phyloP scores from a whole-genome alignment of 2,113 vertebrate genomes.

The Trochalopteron elliotii region DNA sequence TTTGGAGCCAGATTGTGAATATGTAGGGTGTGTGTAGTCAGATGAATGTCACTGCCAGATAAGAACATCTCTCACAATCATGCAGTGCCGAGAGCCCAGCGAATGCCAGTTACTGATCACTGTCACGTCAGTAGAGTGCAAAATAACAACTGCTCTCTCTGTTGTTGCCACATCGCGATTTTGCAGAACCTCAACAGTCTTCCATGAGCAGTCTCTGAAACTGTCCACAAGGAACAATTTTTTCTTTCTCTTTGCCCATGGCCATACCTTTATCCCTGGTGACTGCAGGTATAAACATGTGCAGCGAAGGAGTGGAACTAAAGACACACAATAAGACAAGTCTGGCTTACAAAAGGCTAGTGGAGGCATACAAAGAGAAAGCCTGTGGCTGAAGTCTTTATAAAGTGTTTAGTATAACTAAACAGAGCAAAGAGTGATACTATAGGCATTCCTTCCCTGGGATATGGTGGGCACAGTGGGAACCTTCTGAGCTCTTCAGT shows the following conservation, averaged over 20 bases:
- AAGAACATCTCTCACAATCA: neutral
- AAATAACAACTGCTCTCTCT: neutral
- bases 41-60: conserved; percentile 16
- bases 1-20: conserved; percentile 5
- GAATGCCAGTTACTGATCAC: neutral
- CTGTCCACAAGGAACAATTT: neutral
- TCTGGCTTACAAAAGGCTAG: neutral
- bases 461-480: neutral
- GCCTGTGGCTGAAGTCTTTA: neutral
- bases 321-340: neutral
- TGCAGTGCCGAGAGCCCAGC: neutral
- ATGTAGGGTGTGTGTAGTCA: conserved; percentile 21
- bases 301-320: neutral
- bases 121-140: neutral
- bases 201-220: neutral
- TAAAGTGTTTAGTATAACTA: neutral
- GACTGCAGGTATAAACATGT: neutral
- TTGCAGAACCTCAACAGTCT: neutral
- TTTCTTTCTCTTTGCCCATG: neutral
- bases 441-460: neutral
- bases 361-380: neutral
- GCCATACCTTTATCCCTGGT: neutral
- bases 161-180: neutral
- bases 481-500: neutral
- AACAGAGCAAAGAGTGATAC: neutral